Evolutionary conservation across 1,140 invertebrate species (phyloP), one percentile per base, ranked within the genome.

Genomic region (Heliconius himera): DNA sequence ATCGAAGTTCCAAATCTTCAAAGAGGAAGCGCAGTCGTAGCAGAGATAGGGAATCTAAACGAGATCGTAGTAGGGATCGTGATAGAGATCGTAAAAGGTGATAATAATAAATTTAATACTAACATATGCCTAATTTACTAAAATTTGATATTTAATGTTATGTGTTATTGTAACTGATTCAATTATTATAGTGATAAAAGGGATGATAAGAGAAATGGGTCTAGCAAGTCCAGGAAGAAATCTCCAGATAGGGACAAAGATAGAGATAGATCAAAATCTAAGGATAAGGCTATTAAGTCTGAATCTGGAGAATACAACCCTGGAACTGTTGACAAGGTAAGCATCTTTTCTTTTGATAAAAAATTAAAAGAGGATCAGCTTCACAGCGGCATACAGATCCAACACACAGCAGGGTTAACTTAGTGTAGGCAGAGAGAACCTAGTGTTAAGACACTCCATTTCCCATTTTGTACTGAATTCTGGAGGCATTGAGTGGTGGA

Each of bases 261-360:
- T 16, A 94, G 89, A 74, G 93, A 94, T 8, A 93, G 94, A 82
- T 95, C 95, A 1, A 95, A 95, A 85, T 95, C 95, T 9, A 95
- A 94, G 84, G 95, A 95, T 81, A 95, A 95, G 81, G 90, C 92
- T 79, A 95, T 95, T 77, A 96, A 97, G 88, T 95, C 96, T 81
- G 96, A 96, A 80, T 93, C 95, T 83, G 91, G 94, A 38, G 95
- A 96, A 76, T 97, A 97, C 92, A 96, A 97, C 89, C 96, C 96
- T 56, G 96, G 96, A 54, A 96, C 96, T 91, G 95, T 96, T 82
- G 97, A 97, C 86, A 97, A 97, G 95, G 96, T 66, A 66, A 66
- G 26, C 60, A 5, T 9, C 26, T 66, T 8, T 22, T 56, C 2
- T 56, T 22, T 22, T 11, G 18, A 51, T 13, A 46, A 46, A 46